Evolutionary conservation across 2,113 vertebrate genomes (phyloP).

Genomic region (Halichoerus grypus): DNA sequence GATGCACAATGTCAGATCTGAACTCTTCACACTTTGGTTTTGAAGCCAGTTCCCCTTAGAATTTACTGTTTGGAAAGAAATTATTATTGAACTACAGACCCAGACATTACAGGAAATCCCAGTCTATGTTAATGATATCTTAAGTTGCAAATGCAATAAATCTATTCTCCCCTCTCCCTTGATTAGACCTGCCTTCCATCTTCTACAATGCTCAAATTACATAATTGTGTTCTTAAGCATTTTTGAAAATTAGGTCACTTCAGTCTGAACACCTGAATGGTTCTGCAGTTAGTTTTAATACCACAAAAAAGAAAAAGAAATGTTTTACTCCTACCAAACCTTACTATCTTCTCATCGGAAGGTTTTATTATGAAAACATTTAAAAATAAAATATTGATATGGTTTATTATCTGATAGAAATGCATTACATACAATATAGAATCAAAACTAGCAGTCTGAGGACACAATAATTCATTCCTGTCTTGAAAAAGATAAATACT

Average conservation of each 20-base stretch:
- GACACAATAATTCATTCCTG: neutral
- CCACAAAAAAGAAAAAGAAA: neutral
- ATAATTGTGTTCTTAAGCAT: neutral
- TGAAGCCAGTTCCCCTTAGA: neutral
- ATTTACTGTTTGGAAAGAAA: conserved; percentile 23
- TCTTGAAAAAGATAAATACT: neutral
- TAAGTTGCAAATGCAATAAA: neutral
- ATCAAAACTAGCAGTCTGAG: neutral
- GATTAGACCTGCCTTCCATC: neutral
- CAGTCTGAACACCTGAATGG: neutral
- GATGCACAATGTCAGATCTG: neutral
- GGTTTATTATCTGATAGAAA: neutral
- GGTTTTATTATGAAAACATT: neutral
- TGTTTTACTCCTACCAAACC: neutral
- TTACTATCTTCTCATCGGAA: conserved; percentile 4
- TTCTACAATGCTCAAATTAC: neutral
- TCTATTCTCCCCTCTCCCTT: neutral
- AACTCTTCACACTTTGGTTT: neutral
- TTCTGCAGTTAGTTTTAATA: neutral
- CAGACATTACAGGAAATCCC: neutral
- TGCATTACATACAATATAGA: neutral
- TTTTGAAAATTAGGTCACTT: conserved; percentile 48
- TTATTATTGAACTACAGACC: neutral
- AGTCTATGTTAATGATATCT: neutral
- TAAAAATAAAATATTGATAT: neutral